Evolutionary conservation across 2,797 vertebrate species (phyloP), one percentile per base, ranked within the genome.

Genomic region (Urosaurus nigricauda): DNA sequence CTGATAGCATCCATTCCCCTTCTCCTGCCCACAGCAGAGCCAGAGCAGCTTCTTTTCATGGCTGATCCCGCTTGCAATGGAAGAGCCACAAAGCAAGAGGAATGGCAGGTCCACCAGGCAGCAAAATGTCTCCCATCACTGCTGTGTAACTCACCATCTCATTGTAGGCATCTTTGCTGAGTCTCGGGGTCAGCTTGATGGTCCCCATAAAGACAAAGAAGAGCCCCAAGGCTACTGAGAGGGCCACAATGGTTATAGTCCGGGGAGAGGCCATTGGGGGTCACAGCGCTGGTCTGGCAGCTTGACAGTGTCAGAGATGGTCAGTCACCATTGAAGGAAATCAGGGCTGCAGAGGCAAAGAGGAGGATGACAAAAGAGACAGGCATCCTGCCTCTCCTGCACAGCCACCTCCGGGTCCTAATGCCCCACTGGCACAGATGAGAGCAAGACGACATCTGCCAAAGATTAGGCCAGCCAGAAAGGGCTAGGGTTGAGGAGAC

Each of bases 181-280:
- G 98, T 82, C 98, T 97, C 8, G 99, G 99, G 0, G 98, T 99
- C 94, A 99, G 97, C 90, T 99, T 99, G 94, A 99, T 99, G 90
- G 99, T 99, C n/a, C 98, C 99, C 99, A 99, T 99, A 51, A 99
- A 99, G 83, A 99, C 98, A 83, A 99, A 99, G 94, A 99, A 99
- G 53, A 99, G 97, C 74, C 99, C 99, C 90, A 99, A 94, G 60
- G 98, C 98, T 83, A 99, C 98, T 0, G 98, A 99, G 37, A 99
- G 98, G 80, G 98, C 98, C 74, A 99, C 97, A 13, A 99, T 98
- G 84, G 99, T 99, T 93, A 99, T n/a, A 71, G 98, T 98, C 96
- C 98, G 97, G 77, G 98, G 98, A 35, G 98, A 99, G 92, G 98
- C 98, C 99, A 99, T 99, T 51, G 91, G 89, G 91, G 35, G 85